These are phyloP conservation scores for Trichonephila clavata DNA, from an alignment of 1,140 invertebrate species.

Conservation along the genomic window DNA sequence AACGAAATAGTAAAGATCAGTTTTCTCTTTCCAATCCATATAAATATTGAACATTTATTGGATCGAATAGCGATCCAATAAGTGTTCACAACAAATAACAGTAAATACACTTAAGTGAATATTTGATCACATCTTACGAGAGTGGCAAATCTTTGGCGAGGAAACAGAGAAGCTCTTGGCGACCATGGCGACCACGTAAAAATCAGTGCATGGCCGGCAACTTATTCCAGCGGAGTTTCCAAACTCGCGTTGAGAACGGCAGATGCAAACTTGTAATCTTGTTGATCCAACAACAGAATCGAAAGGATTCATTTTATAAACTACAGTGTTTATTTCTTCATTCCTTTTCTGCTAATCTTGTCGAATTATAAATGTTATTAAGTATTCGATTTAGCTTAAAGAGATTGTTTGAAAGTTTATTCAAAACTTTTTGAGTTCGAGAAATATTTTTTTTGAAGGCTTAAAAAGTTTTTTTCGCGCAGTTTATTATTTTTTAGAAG, in stretches of 20 bases:
- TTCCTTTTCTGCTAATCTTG: too few species aligned
- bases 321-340: too few species aligned
- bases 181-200: background rate
- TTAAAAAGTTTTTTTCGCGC: too few species aligned
- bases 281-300: background rate
- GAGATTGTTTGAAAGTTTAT: too few species aligned
- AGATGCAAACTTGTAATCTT: background rate
- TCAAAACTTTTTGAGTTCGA: too few species aligned
- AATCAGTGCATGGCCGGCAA: conserved; percentile 13
- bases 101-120: background rate
- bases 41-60: background rate
- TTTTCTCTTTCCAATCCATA: too few species aligned
- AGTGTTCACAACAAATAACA: background rate
- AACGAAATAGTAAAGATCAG: too few species aligned
- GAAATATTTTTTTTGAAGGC: too few species aligned
- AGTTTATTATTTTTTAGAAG: too few species aligned
- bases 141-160: background rate
- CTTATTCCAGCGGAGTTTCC: conserved; percentile 1
- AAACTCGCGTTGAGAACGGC: background rate
- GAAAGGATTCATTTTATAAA: background rate
- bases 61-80: background rate
- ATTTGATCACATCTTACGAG: background rate
- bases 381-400: too few species aligned
- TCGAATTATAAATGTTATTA: too few species aligned
- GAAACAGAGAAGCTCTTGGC: background rate